Percentiles rank a stretch among this genome's conserved stretches.
Evolutionary conservation across 2,797 vertebrate species (phyloP).

Genomic region (Tapera naevia): DNA sequence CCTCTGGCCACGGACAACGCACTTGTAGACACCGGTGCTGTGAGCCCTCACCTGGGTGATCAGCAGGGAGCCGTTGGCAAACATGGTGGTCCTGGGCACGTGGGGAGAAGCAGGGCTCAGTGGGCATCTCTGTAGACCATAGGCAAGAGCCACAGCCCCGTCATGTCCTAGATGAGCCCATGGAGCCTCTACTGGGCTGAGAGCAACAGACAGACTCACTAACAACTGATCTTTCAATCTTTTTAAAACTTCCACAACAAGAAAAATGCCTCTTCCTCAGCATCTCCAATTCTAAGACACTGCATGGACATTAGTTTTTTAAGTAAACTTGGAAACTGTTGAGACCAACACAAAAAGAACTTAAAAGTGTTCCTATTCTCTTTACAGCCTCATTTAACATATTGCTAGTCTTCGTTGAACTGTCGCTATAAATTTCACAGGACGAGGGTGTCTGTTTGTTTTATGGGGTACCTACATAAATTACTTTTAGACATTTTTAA

Average conservation of each 20-base stretch:
- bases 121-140: background rate
- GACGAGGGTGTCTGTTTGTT: background rate
- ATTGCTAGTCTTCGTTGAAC: background rate
- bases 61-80: conserved; percentile 88
- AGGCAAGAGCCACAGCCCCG: background rate
- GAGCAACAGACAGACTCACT: background rate
- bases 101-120: conserved; percentile 16
- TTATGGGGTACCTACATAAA: background rate
- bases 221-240: background rate
- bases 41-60: conserved; percentile 89
- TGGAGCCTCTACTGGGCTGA: background rate
- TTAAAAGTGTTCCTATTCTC: background rate
- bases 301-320: background rate
- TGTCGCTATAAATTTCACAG: background rate
- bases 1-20: conserved; percentile 84
- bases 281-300: background rate
- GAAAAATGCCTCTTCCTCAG: background rate
- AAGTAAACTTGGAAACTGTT: background rate
- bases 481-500: background rate
- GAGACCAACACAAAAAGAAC: background rate
- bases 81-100: conserved; percentile 79
- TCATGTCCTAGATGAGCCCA: background rate
- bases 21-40: conserved; percentile 87
- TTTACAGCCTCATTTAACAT: background rate
- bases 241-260: background rate